Base-by-base conservation (phyloP, 2,797 vertebrate genomes). In the Cetoscarus ocellatus region DNA sequence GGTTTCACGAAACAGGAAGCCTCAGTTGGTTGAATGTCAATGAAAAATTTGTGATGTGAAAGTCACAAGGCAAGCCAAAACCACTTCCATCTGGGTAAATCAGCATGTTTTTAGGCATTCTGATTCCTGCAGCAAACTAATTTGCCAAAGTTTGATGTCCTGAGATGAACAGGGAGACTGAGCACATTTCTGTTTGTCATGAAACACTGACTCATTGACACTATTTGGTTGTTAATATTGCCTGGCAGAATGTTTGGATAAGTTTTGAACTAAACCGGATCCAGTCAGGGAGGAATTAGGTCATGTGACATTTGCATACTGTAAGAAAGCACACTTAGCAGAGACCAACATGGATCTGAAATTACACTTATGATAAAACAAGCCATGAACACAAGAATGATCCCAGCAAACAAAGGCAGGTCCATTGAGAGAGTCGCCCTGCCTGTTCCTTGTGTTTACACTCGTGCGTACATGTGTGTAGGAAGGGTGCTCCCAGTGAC, bases 401-500 rank as follows among this genome's bases (percentile, higher is more conserved):
- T 59, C 55, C 52, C 17, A 61, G 73, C 73, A 86, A 88, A 86
- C 67, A 87, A 83, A 88, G 82, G 77, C 66, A 77, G 53, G 64
- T 69, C 75, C 45, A 48, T 4, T 2, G 58, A 64, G 44, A 65
- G 49, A 67, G 45, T 36, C 15, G 58, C 50, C 54, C 17, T 18
- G 47, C 63, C 35, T 62, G 34, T 44, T 80, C 36, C 9, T 7
- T 75, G 70, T 88, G 82, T 86, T 87, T 82, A 77, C 76, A 71
- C 66, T 78, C 54, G 10, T 67, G 65, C 27, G 17, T 70, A 51
- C 70, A 70, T 80, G 70, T 80, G 85, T 83, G 84, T 79, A 75
- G 78, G 75, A 89, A 80, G 86, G 87, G 87, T 90, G 88, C 74
- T 86, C 82, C 85, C 77, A 63, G 55, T 93, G 94, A 94, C 91